Conservation (phyloP, 2,888 invertebrate genomes). For the Drosophila macrospina region DNA sequence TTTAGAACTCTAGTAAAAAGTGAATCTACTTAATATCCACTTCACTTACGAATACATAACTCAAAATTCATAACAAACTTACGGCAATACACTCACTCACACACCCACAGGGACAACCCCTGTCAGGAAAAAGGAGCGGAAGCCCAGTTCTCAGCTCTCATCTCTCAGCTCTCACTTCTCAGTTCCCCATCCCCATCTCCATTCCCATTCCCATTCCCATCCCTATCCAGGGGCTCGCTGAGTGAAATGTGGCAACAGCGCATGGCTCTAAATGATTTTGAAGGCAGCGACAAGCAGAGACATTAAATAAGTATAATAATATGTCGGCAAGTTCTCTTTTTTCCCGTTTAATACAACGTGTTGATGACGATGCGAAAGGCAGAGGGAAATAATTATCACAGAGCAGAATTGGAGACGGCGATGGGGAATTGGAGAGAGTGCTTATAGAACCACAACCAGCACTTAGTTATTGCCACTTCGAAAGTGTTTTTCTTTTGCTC, state of each 20-base stretch:
- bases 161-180: conserved; percentile 4
- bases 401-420: conserved; percentile 13
- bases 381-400: conserved; percentile 46
- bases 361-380: conserved; percentile 27
- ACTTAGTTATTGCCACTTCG: conserved; percentile 45
- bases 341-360: conserved; percentile 27
- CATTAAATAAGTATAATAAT: conserved; percentile 64
- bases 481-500: background rate
- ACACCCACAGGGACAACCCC: conserved; percentile 9
- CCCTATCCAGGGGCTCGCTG: conserved; percentile 22
- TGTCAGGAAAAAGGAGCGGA: conserved; percentile 44
- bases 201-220: conserved; percentile 4
- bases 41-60: conserved; percentile 41
- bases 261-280: conserved; percentile 49
- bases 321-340: conserved; percentile 33
- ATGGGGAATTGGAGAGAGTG: conserved; percentile 9
- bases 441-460: conserved; percentile 36
- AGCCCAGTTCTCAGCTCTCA: conserved; percentile 29
- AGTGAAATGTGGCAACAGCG: conserved; percentile 67
- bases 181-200: conserved; percentile 3
- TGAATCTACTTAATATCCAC: conserved; percentile 46
- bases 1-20: conserved; percentile 5
- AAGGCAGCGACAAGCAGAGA: conserved; percentile 44
- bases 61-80: conserved; percentile 25
- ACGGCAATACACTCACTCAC: conserved; percentile 16